Evolutionary conservation across 2,888 invertebrate genomes (phyloP).

Genomic region (Reticulitermes lucifugus): DNA sequence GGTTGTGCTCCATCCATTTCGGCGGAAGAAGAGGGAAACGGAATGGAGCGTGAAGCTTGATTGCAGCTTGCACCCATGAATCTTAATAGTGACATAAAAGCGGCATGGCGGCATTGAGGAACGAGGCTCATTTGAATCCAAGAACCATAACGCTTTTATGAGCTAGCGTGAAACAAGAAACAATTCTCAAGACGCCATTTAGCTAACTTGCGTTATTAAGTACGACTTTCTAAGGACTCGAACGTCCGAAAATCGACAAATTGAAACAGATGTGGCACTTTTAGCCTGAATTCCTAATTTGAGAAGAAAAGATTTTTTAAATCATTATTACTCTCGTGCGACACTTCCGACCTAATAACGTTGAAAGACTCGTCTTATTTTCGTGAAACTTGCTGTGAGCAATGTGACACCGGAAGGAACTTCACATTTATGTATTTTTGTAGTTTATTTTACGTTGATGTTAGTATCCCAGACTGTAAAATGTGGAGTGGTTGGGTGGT

Average conservation of each 20-base stretch:
- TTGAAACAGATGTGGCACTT: not conserved
- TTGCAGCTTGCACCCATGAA: slow-evolving; percentile 1
- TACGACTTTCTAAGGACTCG: not conserved
- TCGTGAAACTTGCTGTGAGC: too few relatives aligned
- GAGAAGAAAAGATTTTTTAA: too few relatives aligned
- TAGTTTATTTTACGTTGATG: too few relatives aligned
- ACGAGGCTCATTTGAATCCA: not conserved
- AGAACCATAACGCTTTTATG: not conserved
- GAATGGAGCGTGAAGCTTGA: not conserved
- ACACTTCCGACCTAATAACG: too few relatives aligned
- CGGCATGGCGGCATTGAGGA: not conserved
- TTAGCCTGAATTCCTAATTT: not conserved
- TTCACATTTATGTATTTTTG: too few relatives aligned
- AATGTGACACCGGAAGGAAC: too few relatives aligned
- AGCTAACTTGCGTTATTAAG: not conserved
- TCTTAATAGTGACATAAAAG: slow-evolving; percentile 1
- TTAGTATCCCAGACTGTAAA: too few relatives aligned
- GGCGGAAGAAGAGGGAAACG: not conserved
- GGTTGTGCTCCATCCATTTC: not conserved
- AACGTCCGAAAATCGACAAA: not conserved
- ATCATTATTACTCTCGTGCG: too few relatives aligned
- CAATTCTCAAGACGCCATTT: not conserved
- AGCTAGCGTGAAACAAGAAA: not conserved
- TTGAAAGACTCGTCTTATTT: too few relatives aligned
- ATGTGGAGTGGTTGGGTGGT: too few relatives aligned